A percentile compares a stretch with the other conserved stretches of the same genome.
These are phyloP conservation scores for Polydrusus cervinus DNA, from an alignment of 2,888 invertebrate species.

Conservation along the genomic window DNA sequence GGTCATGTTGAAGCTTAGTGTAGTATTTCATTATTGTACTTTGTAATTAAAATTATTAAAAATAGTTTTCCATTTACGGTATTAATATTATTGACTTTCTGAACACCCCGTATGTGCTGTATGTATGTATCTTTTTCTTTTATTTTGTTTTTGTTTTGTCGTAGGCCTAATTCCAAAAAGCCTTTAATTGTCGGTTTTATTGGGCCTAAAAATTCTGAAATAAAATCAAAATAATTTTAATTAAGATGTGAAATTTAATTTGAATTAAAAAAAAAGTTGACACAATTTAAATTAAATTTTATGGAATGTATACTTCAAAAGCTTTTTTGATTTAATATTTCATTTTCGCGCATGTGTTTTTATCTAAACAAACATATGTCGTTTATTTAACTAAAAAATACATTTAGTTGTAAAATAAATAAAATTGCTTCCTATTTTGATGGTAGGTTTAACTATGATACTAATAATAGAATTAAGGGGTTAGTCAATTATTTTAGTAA, in stretches of 20 bases:
- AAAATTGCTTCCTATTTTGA: background rate
- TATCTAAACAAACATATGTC: slow-evolving; percentile 19
- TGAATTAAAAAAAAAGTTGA: background rate
- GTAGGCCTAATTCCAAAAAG: background rate
- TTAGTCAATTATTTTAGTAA: no score
- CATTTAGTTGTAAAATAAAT: slow-evolving; percentile 3
- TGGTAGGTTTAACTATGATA: background rate
- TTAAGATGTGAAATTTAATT: background rate
- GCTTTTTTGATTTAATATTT: background rate
- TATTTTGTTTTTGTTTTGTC: no score
- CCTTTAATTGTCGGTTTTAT: background rate
- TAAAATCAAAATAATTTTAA: background rate
- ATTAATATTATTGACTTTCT: no score
- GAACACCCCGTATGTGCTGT: no score
- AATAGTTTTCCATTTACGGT: no score
- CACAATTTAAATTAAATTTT: background rate
- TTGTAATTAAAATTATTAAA: no score
- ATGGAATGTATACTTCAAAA: background rate
- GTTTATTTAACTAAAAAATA: slow-evolving; percentile 7
- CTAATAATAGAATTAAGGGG: background rate
- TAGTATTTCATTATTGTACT: no score
- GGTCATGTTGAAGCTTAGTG: no score
- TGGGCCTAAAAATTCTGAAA: no score
- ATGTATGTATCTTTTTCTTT: no score
- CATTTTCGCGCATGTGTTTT: background rate